Conservation (phyloP, 2,888 invertebrate species). For the Papilio gigon region DNA sequence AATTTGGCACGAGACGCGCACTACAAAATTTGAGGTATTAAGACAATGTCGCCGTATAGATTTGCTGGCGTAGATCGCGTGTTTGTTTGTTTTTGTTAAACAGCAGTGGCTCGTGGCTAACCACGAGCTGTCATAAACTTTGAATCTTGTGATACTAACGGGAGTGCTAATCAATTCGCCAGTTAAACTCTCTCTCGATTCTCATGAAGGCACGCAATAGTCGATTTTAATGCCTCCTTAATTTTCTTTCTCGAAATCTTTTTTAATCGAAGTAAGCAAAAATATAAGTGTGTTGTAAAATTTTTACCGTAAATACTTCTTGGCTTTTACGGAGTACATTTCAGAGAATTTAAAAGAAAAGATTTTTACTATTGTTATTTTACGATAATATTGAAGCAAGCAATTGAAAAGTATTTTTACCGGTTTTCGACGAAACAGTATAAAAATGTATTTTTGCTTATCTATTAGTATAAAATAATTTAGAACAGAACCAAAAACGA, state of each 20-base stretch:
- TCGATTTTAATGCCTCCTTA: constrained; percentile 29
- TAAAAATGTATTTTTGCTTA: too few species aligned
- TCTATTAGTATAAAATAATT: too few species aligned
- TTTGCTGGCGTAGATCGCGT: too few species aligned
- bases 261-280: constrained; percentile 19
- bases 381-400: too few species aligned
- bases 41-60: too few species aligned
- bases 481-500: too few species aligned
- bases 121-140: not conserved
- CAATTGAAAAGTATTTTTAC: too few species aligned
- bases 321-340: constrained; percentile 19
- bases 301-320: constrained; percentile 33
- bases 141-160: constrained; percentile 29
- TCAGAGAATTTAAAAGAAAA: not conserved
- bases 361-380: not conserved
- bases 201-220: constrained; percentile 32
- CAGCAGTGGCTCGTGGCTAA: too few species aligned
- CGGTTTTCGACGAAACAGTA: too few species aligned
- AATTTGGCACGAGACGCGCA: not conserved
- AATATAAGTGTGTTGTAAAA: constrained; percentile 18
- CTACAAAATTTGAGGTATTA: not conserved
- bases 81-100: too few species aligned
- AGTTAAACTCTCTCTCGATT: constrained; percentile 42
- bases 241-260: constrained; percentile 29
- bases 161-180: constrained; percentile 46